Conservation (phyloP, 2,888 invertebrate genomes). For the Neuroscelio doddi region DNA sequence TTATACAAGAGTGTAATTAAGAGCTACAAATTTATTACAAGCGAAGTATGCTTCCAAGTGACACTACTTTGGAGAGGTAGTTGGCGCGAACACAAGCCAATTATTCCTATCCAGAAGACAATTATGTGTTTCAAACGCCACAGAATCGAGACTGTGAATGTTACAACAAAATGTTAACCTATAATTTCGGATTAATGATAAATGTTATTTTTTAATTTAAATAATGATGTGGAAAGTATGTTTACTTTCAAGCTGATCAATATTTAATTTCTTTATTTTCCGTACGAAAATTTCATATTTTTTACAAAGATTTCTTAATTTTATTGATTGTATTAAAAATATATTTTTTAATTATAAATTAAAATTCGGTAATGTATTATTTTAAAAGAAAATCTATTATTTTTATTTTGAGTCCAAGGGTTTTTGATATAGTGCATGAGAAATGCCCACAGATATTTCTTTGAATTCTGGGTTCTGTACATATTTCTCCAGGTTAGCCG, state of each 20-base stretch:
- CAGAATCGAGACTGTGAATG: conserved; percentile 38
- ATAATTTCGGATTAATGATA: conserved; percentile 43
- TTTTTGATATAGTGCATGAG: background rate
- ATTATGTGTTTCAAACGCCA: conserved; percentile 57
- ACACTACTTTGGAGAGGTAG: conserved; percentile 25
- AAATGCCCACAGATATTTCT: conserved; percentile 2
- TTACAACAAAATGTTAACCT: conserved; percentile 37
- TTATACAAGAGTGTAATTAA: conserved; percentile 17
- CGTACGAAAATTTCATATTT: too few relatives aligned
- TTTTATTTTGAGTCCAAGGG: background rate
- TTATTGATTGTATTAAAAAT: too few relatives aligned
- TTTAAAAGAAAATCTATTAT: background rate
- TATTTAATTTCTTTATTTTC: too few relatives aligned
- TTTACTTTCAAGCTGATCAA: too few relatives aligned
- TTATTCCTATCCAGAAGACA: conserved; percentile 65
- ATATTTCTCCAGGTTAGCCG: conserved; percentile 1
- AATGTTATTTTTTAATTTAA: conserved; percentile 13
- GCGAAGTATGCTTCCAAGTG: conserved; percentile 36
- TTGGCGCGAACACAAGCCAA: conserved; percentile 52
- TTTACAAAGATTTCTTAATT: too few relatives aligned
- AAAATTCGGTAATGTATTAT: background rate
- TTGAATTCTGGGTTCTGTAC: background rate
- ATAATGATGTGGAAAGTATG: too few relatives aligned
- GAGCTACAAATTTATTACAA: background rate
- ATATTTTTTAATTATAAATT: conserved; percentile 2